Percentiles rank a stretch among this genome's conserved stretches.
Evolutionary conservation across 2,797 vertebrate genomes (phyloP).

Genomic region (Hydrolagus colliei): DNA sequence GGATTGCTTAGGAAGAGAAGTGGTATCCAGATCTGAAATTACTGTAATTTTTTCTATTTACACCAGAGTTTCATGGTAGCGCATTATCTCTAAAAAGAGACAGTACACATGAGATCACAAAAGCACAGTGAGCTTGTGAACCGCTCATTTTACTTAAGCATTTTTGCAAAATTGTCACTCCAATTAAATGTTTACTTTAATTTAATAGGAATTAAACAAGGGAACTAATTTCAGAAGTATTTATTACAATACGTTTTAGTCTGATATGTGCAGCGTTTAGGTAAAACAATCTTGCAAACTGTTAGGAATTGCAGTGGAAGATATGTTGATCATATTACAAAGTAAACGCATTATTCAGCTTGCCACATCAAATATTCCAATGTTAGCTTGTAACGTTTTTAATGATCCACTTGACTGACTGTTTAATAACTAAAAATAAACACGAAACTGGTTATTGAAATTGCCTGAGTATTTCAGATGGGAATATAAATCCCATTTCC

Average conservation of each 20-base stretch:
- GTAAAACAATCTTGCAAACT: neutral
- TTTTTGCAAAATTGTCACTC: too few species aligned
- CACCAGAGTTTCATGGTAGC: neutral
- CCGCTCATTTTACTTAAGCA: too few species aligned
- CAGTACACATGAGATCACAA: neutral
- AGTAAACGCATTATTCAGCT: neutral
- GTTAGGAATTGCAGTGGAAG: neutral
- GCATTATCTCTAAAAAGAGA: neutral
- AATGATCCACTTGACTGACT: too few species aligned
- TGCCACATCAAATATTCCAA: too few species aligned
- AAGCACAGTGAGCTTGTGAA: neutral
- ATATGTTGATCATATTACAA: neutral
- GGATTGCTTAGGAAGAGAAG: neutral
- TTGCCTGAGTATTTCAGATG: too few species aligned
- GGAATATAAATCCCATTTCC: too few species aligned
- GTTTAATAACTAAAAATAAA: too few species aligned
- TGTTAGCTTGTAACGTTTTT: too few species aligned
- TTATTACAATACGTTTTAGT: neutral
- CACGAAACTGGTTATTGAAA: too few species aligned
- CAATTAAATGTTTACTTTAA: neutral
- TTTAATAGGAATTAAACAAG: neutral
- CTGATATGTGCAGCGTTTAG: neutral
- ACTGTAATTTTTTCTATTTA: neutral
- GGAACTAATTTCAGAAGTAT: neutral
- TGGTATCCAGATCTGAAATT: neutral